These are phyloP conservation scores for Brachypodius melanocephalos DNA, from an alignment of 2,113 vertebrate species.

Conservation along the genomic window DNA sequence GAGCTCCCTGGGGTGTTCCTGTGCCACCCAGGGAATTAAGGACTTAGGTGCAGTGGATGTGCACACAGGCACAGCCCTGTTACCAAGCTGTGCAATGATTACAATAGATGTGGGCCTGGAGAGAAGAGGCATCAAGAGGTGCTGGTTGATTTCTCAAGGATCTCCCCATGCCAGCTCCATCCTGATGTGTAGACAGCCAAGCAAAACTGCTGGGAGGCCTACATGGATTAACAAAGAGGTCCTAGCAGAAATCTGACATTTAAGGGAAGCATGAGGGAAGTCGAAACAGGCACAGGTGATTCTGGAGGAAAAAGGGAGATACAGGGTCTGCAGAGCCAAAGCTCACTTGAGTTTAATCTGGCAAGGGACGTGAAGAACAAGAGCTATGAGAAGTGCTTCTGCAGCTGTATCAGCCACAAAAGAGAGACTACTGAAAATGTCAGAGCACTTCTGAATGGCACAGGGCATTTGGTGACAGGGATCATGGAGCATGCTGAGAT, in stretches of 20 bases:
- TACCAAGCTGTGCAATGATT: not conserved
- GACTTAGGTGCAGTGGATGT: not conserved
- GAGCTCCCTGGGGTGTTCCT: not conserved
- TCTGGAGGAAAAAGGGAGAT: not conserved
- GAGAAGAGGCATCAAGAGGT: not conserved
- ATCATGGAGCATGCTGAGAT: not conserved
- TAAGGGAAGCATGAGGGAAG: not conserved
- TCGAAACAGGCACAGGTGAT: accelerated
- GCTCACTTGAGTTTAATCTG: not conserved
- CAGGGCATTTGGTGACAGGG: not conserved
- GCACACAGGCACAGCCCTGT: not conserved
- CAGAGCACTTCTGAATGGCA: not conserved
- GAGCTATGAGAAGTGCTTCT: not conserved
- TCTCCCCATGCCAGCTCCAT: not conserved
- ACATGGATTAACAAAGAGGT: not conserved
- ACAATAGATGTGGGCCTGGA: not conserved
- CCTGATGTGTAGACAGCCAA: not conserved
- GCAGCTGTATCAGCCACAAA: not conserved
- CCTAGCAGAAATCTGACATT: not conserved
- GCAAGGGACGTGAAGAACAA: accelerated
- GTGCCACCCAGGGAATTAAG: not conserved
- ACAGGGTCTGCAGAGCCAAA: not conserved
- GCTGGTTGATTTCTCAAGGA: not conserved
- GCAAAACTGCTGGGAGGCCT: not conserved
- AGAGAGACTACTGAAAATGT: not conserved